Conservation (phyloP, 2,888 invertebrate genomes). For the Cheilosia pagana region DNA sequence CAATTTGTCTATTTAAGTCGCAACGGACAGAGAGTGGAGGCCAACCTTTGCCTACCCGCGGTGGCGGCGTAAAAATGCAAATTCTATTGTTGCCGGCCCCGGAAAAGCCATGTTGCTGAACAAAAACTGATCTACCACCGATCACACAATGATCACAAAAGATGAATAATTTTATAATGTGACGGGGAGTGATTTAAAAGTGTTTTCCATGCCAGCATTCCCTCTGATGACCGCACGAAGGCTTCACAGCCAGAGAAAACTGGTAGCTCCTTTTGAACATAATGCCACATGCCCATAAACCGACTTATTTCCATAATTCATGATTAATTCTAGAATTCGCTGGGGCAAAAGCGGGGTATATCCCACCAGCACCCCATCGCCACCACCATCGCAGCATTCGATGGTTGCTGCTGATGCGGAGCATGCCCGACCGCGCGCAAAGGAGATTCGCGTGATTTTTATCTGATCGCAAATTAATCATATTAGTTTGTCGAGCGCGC, state of each 20-base stretch:
- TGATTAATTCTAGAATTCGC: conserved; percentile 74
- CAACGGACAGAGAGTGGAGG: conserved; percentile 26
- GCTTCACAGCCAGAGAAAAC: conserved; percentile 44
- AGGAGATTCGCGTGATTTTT: conserved; percentile 75
- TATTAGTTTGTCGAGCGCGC: conserved; percentile 74
- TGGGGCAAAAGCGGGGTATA: conserved; percentile 12
- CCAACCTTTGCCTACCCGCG: conserved; percentile 33
- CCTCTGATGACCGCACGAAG: conserved; percentile 61
- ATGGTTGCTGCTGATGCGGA: conserved; percentile 1
- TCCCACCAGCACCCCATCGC: conserved; percentile 13
- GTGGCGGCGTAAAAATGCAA: conserved; percentile 52
- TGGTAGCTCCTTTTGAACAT: conserved; percentile 69
- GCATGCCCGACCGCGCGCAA: conserved; percentile 16
- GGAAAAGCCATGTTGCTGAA: conserved; percentile 56
- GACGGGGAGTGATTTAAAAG: conserved; percentile 74
- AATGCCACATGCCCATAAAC: conserved; percentile 75
- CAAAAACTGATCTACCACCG: conserved; percentile 71
- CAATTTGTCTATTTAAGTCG: conserved; percentile 73
- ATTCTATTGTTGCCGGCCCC: conserved; percentile 70
- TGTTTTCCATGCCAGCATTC: conserved; percentile 45
- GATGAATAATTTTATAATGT: conserved; percentile 75
- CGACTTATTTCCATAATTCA: conserved; percentile 75
- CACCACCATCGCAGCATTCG: too few relatives aligned
- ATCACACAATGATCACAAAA: conserved; percentile 74
- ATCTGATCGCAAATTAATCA: conserved; percentile 75